These are phyloP conservation scores for Vidua macroura DNA, from an alignment of 2,113 vertebrate genomes.

Conservation along the genomic window DNA sequence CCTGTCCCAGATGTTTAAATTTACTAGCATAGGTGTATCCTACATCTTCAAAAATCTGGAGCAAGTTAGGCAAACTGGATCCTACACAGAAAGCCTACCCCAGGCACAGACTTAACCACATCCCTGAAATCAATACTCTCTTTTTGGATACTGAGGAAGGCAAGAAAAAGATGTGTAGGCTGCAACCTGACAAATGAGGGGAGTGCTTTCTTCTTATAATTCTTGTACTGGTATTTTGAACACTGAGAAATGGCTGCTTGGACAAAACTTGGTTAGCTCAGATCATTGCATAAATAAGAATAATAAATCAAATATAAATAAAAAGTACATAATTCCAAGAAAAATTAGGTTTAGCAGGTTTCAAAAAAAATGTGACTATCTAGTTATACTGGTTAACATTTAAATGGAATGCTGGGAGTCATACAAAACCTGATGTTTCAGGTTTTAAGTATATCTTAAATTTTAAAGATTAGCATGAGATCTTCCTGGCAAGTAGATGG, in stretches of 20 bases:
- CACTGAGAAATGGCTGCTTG: neutral
- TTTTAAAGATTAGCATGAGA: conserved; percentile 33
- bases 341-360: neutral
- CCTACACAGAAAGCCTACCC: neutral
- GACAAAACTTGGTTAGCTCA: neutral
- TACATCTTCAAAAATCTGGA: neutral
- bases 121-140: neutral
- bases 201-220: neutral
- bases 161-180: neutral
- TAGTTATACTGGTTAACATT: neutral
- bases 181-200: neutral
- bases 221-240: neutral
- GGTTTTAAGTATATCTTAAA: conserved; percentile 22
- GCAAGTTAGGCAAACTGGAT: neutral
- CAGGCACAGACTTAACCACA: neutral
- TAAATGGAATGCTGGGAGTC: neutral
- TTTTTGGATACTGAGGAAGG: neutral
- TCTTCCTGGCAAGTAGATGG: conserved; percentile 31
- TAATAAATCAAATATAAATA: neutral
- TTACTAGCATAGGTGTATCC: neutral
- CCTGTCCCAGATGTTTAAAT: neutral
- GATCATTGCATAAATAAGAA: neutral
- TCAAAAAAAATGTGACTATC: neutral
- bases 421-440: conserved; percentile 8
- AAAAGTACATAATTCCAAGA: neutral